Evolutionary conservation across 1,140 invertebrate genomes (phyloP).

Genomic region (Goniozus legneri): DNA sequence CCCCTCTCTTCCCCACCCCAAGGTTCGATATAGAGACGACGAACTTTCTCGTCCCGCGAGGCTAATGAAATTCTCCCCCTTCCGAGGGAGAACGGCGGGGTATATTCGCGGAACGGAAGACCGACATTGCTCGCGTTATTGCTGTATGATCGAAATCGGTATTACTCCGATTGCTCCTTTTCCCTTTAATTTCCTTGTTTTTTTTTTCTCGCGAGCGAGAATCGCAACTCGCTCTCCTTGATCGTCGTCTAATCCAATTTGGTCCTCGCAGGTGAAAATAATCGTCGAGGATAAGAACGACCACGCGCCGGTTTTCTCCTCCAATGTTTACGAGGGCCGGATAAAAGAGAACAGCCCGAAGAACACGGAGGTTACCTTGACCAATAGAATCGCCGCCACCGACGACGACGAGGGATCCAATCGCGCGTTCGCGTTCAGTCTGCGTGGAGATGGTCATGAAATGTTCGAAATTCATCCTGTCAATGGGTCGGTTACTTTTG

Average conservation of each 20-base stretch:
- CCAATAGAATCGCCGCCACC: conserved; percentile 62
- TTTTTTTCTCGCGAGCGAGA: too few species aligned
- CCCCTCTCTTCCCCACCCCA: too few species aligned
- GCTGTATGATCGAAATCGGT: too few species aligned
- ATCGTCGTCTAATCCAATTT: neutral
- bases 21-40: too few species aligned
- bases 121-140: too few species aligned
- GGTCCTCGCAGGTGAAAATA: conserved; percentile 60
- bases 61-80: too few species aligned
- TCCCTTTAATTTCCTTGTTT: too few species aligned
- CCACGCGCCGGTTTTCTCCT: conserved; percentile 79
- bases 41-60: too few species aligned
- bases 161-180: too few species aligned
- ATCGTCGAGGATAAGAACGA: conserved; percentile 87
- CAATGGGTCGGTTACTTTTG: conserved; percentile 63
- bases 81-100: too few species aligned
- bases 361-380: conserved; percentile 70
- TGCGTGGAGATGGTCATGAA: conserved; percentile 73
- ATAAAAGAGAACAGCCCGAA: conserved; percentile 74
- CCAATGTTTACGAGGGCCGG: conserved; percentile 68
- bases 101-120: too few species aligned
- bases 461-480: conserved; percentile 72
- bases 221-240: too few species aligned
- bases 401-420: conserved; percentile 81
- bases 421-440: conserved; percentile 68